A percentile compares a stretch with the other conserved stretches of the same genome.
These are phyloP conservation scores for Triops longicaudatus DNA, from an alignment of 1,140 invertebrate species.

Conservation along the genomic window DNA sequence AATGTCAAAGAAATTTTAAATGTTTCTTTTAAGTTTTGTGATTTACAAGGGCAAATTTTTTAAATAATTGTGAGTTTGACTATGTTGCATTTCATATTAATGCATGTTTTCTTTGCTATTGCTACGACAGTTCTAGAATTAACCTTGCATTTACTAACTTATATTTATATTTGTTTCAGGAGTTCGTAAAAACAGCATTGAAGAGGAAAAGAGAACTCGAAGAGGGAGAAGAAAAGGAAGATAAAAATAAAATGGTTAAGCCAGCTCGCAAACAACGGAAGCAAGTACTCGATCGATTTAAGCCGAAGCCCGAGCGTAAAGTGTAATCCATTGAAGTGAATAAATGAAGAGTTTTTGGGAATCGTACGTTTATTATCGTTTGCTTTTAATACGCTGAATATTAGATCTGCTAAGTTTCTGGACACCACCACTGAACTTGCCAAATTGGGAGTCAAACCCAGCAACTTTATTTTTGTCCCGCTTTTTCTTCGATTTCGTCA, in stretches of 20 bases:
- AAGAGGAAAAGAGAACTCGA: conserved; percentile 35
- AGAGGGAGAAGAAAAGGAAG: conserved; percentile 29
- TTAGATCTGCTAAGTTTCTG: conserved; percentile 17
- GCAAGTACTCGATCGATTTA: conserved; percentile 57
- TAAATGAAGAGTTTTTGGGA: conserved; percentile 4
- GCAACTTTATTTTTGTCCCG: conserved; percentile 25
- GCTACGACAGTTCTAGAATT: too few species aligned
- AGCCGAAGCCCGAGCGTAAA: conserved; percentile 25
- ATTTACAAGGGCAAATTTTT: too few species aligned
- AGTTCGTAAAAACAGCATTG: conserved; percentile 48
- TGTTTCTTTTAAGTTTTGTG: neutral
- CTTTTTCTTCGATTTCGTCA: conserved; percentile 20
- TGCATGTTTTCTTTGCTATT: too few species aligned
- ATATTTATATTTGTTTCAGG: conserved; percentile 41
- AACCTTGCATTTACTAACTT: neutral
- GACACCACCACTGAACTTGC: conserved; percentile 22
- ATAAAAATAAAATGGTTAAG: conserved; percentile 39
- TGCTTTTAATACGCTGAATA: neutral
- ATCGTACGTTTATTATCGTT: neutral
- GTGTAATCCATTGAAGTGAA: neutral
- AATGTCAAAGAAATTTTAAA: too few species aligned
- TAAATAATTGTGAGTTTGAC: too few species aligned
- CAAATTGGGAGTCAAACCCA: conserved; percentile 23
- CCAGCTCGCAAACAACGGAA: conserved; percentile 36
- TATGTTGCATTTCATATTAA: too few species aligned